Evolutionary conservation across 2,113 vertebrate genomes (phyloP), one percentile per base, ranked within the genome.

Genomic region (Sapayoa aenigma): DNA sequence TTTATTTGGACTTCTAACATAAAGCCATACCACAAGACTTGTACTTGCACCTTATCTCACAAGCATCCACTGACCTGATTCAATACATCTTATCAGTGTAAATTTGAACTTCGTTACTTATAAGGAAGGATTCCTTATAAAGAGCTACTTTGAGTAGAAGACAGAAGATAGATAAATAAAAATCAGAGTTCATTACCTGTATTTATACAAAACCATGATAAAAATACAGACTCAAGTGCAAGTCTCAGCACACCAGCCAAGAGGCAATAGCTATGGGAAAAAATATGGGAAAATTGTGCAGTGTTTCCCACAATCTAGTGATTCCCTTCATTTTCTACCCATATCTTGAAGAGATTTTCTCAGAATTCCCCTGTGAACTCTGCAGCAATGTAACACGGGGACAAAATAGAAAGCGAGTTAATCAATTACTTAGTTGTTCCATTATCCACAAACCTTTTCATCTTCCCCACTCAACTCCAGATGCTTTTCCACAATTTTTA

Each of bases 361-460:
- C 21, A 74, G 42, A 74, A 88, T 33, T 77, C 4, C 3, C 4
- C 18, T 14, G 62, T 3, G 0, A 25, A 88, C 7, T 66, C 85
- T 69, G 6, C 4, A 59, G 22, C 19, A 94, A 75, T 17, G 18
- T 28, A 85, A 62, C 12, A 69, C 0, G 0, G 21, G 16, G 5
- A 87, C 39, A 84, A 84, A 76, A 79, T 0, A 50, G 13, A 35
- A 65, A 59, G 12, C 14, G 13, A 73, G 12, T 52, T 21, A 69
- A 9, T n/a, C 28, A 28, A 22, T 62, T 71, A 66, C 41, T 88
- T 60, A 67, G 50, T 78, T 81, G 7, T 79, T 72, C 9, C 35
- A 52, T 25, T 50, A 41, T 30, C 72, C 77, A 96, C 98, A 60
- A 78, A 99, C 99, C 98, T 98, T 98, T 94, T 99, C 98, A 74